Percentiles rank a stretch among this genome's conserved stretches.
These are phyloP conservation scores for Drosophila parabipectinata DNA, from an alignment of 1,140 invertebrate species.

Conservation along the genomic window DNA sequence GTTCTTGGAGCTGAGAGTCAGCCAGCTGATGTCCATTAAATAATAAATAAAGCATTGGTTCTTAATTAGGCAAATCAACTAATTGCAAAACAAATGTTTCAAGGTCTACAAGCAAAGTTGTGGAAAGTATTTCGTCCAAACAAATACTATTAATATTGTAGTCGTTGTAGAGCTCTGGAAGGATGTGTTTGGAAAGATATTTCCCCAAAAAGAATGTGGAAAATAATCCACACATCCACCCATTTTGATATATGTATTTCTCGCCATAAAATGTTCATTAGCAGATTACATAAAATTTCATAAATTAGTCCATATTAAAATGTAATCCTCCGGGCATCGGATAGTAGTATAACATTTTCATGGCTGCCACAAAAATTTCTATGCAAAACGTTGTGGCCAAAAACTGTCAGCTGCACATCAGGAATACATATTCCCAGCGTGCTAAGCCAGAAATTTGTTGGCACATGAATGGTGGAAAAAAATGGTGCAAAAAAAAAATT, in stretches of 20 bases:
- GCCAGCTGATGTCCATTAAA: conserved; percentile 47
- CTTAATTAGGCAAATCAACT: conserved; percentile 62
- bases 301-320: conserved; percentile 34
- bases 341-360: conserved; percentile 21
- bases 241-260: neutral
- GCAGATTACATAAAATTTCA: conserved; percentile 14
- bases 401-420: conserved; percentile 59
- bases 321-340: conserved; percentile 22
- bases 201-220: neutral
- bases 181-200: too few relatives aligned
- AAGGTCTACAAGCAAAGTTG: neutral
- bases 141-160: neutral
- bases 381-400: conserved; percentile 35
- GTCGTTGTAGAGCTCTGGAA: neutral
- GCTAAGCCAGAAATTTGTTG: conserved; percentile 21
- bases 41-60: conserved; percentile 54
- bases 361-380: conserved; percentile 10
- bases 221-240: neutral
- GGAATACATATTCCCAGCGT: conserved; percentile 12
- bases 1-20: conserved; percentile 13
- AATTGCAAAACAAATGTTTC: conserved; percentile 42
- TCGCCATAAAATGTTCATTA: conserved; percentile 7
- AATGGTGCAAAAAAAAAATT: conserved; percentile 65
- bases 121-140: neutral
- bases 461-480: neutral